Percentiles rank a stretch among this genome's conserved stretches.
These are phyloP conservation scores for Dysmachus trigonus DNA, from an alignment of 2,888 invertebrate genomes.

Conservation along the genomic window DNA sequence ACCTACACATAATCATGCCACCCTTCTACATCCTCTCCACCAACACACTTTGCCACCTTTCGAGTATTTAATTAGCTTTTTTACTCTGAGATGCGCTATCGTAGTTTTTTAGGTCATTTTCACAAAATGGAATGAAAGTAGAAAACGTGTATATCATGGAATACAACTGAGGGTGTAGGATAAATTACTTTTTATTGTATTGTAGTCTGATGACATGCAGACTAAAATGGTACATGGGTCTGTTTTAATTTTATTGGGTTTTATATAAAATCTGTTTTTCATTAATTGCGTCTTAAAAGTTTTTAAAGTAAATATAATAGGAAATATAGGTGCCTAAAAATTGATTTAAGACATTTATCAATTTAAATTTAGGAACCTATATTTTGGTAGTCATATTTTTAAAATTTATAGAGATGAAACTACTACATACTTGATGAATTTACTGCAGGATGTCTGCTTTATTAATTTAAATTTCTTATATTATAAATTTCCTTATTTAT, in stretches of 20 bases:
- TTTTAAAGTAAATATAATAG: no score
- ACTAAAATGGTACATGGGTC: neutral
- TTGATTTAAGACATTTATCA: no score
- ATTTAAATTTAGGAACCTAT: no score
- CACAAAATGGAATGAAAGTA: neutral
- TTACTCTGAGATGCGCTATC: neutral
- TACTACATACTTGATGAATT: no score
- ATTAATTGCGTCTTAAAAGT: neutral
- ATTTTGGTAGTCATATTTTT: no score
- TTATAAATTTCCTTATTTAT: no score
- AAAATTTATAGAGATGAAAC: no score
- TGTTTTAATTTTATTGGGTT: neutral
- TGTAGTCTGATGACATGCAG: neutral
- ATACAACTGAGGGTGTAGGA: neutral
- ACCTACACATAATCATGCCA: neutral
- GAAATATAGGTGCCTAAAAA: no score
- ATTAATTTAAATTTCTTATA: no score
- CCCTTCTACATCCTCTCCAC: neutral
- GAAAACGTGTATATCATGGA: neutral
- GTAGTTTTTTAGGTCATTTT: neutral
- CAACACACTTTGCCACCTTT: neutral
- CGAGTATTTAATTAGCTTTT: neutral
- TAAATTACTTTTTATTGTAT: neutral
- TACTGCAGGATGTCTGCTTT: no score
- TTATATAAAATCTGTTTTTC: neutral